Evolutionary conservation across 2,888 invertebrate genomes (phyloP), one percentile per base, ranked within the genome.

Genomic region (Blastobasis lacticolella): DNA sequence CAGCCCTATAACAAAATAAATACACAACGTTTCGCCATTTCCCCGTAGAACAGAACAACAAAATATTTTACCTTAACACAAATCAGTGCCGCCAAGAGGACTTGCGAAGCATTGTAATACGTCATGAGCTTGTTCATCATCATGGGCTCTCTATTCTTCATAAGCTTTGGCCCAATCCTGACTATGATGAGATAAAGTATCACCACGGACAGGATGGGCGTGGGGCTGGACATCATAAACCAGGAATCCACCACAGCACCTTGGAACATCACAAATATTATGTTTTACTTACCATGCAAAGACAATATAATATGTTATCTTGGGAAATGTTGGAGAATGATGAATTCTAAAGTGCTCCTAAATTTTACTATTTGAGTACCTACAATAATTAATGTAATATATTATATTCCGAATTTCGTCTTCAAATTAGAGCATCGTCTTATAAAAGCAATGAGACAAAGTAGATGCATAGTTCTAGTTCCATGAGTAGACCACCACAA

Each of bases 81-180:
- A 57, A 88, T 75, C 63, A 75, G 73, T 6, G 68, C 61, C 0
- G 96, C 97, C 68, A 97, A 91, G 36, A 94, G 56, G 0, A 97
- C 97, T 91, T 97, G 97, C 51, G 93, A 91, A 4, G 94, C 93
- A 73, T 98, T 98, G 73, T 97, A 98, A 45, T 91, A 88, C 37
- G 96, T 91, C 78, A 97, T 89, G 1, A 94, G 71, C 41, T 89
- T 90, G 64, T 94, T 92, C 54, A 97, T 82, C 62, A 93, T 90
- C 62, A 93, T 89, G 0, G 94, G 91, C 46, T 91, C 87, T 40
- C 94, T 87, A 57, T 93, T 92, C 71, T 91, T 91, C 95, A 95
- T 95, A 57, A 92, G 78, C 60, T 90, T 87, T 1, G 95, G 95
- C 0, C 94, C 94, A 49, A 93, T 81, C 69, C 92, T 92, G 10